These are phyloP conservation scores for Maylandia zebra DNA, from an alignment of 2,113 vertebrate species.

Conservation along the genomic window DNA sequence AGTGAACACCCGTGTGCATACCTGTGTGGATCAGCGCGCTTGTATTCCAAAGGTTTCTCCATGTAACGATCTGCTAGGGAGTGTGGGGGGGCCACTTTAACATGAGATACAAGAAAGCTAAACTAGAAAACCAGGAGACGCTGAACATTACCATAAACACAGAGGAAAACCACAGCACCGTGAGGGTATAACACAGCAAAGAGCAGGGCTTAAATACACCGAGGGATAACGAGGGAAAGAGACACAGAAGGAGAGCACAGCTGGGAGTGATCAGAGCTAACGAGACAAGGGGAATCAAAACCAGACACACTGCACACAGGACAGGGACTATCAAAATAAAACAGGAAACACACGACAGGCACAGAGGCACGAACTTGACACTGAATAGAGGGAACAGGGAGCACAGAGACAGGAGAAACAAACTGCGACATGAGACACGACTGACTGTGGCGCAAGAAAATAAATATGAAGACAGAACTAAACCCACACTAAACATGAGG, in stretches of 20 bases:
- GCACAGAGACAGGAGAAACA: background rate
- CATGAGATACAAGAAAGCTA: background rate
- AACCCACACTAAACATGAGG: background rate
- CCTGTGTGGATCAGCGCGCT: too few species aligned
- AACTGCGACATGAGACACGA: background rate
- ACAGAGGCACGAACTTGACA: background rate
- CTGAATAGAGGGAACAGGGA: background rate
- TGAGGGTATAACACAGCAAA: too few species aligned
- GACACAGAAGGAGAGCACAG: background rate
- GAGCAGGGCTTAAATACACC: background rate
- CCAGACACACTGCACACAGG: background rate
- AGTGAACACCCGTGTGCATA: too few species aligned
- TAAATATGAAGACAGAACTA: background rate
- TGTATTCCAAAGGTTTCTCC: too few species aligned
- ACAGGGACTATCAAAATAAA: background rate
- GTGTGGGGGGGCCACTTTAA: background rate
- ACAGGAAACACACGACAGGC: background rate
- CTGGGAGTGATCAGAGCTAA: background rate
- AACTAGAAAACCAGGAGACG: rapidly evolving
- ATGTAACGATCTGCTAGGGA: too few species aligned
- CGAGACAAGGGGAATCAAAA: background rate
- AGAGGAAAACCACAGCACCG: background rate
- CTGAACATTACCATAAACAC: background rate
- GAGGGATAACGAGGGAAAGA: too few species aligned
- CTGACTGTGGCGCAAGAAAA: rapidly evolving